These are phyloP conservation scores for Allolobophora icterica DNA, from an alignment of 2,888 invertebrate species.

Conservation along the genomic window DNA sequence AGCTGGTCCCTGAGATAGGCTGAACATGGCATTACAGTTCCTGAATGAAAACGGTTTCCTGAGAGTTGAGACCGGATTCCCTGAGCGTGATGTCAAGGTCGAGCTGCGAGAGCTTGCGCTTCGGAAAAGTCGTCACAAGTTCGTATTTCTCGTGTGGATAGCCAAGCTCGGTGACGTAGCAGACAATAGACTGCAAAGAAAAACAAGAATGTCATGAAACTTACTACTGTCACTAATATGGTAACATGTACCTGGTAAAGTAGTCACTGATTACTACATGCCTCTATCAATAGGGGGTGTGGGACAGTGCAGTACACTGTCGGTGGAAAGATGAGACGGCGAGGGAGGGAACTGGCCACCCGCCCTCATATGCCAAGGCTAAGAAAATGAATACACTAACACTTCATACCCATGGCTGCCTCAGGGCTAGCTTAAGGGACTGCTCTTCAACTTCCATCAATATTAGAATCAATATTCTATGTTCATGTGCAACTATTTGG, in stretches of 20 bases:
- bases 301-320: too few relatives aligned
- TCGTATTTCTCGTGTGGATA: constrained; percentile 64
- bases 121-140: constrained; percentile 67
- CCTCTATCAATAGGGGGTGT: not conserved
- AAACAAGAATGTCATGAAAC: constrained; percentile 32
- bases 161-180: constrained; percentile 63
- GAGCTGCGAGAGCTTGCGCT: constrained; percentile 63
- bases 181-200: constrained; percentile 62
- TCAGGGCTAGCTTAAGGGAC: too few relatives aligned
- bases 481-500: too few relatives aligned
- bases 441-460: too few relatives aligned
- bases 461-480: too few relatives aligned
- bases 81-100: constrained; percentile 62
- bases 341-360: too few relatives aligned
- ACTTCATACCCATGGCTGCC: too few relatives aligned
- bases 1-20: not conserved
- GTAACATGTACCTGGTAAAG: not conserved
- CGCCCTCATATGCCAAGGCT: too few relatives aligned
- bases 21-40: constrained; percentile 6
- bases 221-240: not conserved
- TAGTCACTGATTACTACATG: not conserved
- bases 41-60: constrained; percentile 67
- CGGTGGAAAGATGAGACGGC: too few relatives aligned
- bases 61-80: constrained; percentile 64
- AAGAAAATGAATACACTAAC: too few relatives aligned